These are phyloP conservation scores for Dorcus hopei DNA, from an alignment of 2,888 invertebrate genomes.

Conservation along the genomic window DNA sequence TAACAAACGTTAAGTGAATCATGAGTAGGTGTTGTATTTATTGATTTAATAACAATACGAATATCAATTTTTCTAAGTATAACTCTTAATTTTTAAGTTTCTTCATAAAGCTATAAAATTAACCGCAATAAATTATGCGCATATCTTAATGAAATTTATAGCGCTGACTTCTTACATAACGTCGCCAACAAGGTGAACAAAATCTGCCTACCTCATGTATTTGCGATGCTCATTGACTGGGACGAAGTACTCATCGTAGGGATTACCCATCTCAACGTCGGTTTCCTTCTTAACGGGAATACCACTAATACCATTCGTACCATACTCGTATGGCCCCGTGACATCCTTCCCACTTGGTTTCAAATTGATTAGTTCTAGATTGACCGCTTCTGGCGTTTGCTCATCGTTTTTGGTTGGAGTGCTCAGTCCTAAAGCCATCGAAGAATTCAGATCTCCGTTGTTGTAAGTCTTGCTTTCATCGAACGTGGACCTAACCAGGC, in stretches of 20 bases:
- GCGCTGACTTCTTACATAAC: too few species aligned
- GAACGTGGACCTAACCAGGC: slow-evolving; percentile 40
- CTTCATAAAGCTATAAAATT: too few species aligned
- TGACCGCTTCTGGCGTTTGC: slow-evolving; percentile 65
- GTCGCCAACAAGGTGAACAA: too few species aligned
- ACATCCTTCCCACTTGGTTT: slow-evolving; percentile 61
- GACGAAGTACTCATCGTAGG: slow-evolving; percentile 81
- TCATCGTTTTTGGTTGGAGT: slow-evolving; percentile 40
- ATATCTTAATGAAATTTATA: too few species aligned
- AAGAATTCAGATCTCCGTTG: slow-evolving; percentile 40
- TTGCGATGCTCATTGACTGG: slow-evolving; percentile 82
- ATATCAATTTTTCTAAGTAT: too few species aligned
- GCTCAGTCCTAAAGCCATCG: slow-evolving; percentile 33
- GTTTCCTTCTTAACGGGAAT: slow-evolving; percentile 63
- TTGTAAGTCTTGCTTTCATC: slow-evolving; percentile 42
- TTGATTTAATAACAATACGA: too few species aligned
- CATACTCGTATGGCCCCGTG: slow-evolving; percentile 50
- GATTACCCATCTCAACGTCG: slow-evolving; percentile 64
- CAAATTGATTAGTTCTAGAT: slow-evolving; percentile 75
- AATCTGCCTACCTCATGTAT: slow-evolving; percentile 68
- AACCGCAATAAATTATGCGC: too few species aligned
- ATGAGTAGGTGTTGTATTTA: too few species aligned
- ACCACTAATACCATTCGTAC: slow-evolving; percentile 44
- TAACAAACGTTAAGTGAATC: too few species aligned
- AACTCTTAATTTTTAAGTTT: too few species aligned